Evolutionary conservation across 2,113 vertebrate genomes (phyloP), one percentile per base, ranked within the genome.

Genomic region (Noctilio leporinus): DNA sequence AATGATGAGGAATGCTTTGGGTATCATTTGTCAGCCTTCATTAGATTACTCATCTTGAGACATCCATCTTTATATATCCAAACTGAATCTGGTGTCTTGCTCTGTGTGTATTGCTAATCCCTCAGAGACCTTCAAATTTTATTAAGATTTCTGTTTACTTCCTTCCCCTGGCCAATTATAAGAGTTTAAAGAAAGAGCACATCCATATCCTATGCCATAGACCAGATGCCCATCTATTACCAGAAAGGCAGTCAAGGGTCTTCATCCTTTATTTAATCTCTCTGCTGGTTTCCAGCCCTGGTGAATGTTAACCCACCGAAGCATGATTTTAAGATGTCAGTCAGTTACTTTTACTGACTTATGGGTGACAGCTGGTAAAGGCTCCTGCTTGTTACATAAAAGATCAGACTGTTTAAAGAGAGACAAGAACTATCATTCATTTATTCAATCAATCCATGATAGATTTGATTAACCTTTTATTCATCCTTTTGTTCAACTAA

Each of bases 121-220:
- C 77, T 95, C 30, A 24, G 90, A 96, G 90, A 73, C 76, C 45
- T 49, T 86, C 82, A 95, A 96, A 97, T 96, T 92, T 57, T 73
- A 97, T 97, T 96, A 97, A 77, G 72, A 89, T 49, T 94, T 86
- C 78, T 97, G 95, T 97, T 97, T 97, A 94, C 95, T 97, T 97
- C 97, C 95, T 88, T 91, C 72, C 86, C 22, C 53, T 93, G 62
- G 45, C 43, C 76, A 96, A 72, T 96, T 96, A 95, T 76, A 84
- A 88, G 76, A 93, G 14, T 86, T 96, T 93, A 75, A 82, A 89
- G 20, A 86, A 81, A 94, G 35, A 93, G 55, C 76, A 95, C 88
- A 91, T 93, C 49, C 47, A 62, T 93, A 93, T 93, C 83, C 85
- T 83, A 30, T 86, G 92, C 67, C 73, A 22, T 45, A n/a, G 72